Percentiles rank a stretch among this genome's conserved stretches.
These are phyloP conservation scores for Oscheius onirici DNA, from an alignment of 2,888 invertebrate genomes.

Conservation along the genomic window DNA sequence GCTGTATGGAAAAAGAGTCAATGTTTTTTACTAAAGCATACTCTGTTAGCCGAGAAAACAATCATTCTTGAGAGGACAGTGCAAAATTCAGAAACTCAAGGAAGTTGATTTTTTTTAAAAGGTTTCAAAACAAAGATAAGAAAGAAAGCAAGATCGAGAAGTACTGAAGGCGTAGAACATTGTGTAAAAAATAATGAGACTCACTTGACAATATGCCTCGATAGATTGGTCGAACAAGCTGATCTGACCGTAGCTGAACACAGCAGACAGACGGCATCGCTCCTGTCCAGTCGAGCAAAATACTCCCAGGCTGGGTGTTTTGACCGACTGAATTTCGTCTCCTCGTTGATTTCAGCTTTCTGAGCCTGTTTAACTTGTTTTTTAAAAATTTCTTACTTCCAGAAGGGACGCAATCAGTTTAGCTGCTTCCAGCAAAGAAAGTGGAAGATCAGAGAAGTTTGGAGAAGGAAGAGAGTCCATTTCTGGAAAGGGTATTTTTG, in stretches of 20 bases:
- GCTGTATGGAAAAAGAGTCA: too few relatives aligned
- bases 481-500: not conserved
- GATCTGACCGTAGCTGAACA: slow-evolving; percentile 37
- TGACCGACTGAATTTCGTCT: not conserved
- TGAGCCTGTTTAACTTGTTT: not conserved
- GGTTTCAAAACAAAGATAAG: too few relatives aligned
- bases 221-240: slow-evolving; percentile 43
- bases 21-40: too few relatives aligned
- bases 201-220: slow-evolving; percentile 36
- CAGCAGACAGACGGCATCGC: slow-evolving; percentile 37
- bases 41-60: too few relatives aligned
- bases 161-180: too few relatives aligned
- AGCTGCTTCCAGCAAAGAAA: not conserved
- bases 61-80: not conserved
- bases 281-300: slow-evolving; percentile 35
- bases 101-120: too few relatives aligned
- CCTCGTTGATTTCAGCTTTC: not conserved
- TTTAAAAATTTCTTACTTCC: not conserved
- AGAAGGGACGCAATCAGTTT: not conserved
- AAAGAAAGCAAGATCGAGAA: not conserved
- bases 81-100: not conserved
- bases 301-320: slow-evolving; percentile 39
- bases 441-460: not conserved
- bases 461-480: too few relatives aligned
- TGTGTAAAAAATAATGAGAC: not conserved